A percentile compares a stretch with the other conserved stretches of the same genome.
These are phyloP conservation scores for Tetramorium parvispinum DNA, from an alignment of 1,140 invertebrate genomes.

Conservation along the genomic window DNA sequence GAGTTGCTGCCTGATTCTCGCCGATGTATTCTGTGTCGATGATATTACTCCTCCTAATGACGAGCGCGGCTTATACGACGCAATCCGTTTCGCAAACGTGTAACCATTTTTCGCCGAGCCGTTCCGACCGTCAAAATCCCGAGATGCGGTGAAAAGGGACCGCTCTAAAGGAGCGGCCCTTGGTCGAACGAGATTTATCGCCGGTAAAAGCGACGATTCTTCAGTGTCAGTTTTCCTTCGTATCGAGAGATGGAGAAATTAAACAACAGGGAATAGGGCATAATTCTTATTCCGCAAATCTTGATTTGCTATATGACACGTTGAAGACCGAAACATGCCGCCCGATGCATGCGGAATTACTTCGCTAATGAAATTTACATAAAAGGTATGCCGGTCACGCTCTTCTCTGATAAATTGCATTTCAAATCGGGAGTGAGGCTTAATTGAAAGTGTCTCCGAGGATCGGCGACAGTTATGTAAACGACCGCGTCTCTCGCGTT, in stretches of 20 bases:
- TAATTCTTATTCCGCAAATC: not conserved
- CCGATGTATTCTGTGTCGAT: not conserved
- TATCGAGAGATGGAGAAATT: not conserved
- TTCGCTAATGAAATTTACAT: constrained; percentile 12
- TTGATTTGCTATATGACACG: not conserved
- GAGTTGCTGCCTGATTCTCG: not conserved
- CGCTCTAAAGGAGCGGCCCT: not conserved
- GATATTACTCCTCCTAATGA: not conserved
- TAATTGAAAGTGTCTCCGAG: not conserved
- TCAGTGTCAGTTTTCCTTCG: not conserved
- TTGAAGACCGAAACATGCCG: not conserved
- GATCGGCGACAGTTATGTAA: not conserved
- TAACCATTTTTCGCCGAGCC: not conserved
- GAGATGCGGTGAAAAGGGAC: not conserved
- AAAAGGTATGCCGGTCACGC: constrained; percentile 12
- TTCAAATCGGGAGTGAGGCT: not conserved
- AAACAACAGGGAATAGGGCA: not conserved
- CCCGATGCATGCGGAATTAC: not conserved
- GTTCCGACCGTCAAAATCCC: not conserved
- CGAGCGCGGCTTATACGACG: constrained; percentile 2
- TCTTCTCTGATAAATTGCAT: not conserved
- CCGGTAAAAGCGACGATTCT: not conserved
- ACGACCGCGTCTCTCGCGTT: not conserved
- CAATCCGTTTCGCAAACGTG: not conserved
- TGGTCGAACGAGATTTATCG: not conserved